These are phyloP conservation scores for Siniperca chuatsi DNA, from an alignment of 2,113 vertebrate species.

Conservation along the genomic window DNA sequence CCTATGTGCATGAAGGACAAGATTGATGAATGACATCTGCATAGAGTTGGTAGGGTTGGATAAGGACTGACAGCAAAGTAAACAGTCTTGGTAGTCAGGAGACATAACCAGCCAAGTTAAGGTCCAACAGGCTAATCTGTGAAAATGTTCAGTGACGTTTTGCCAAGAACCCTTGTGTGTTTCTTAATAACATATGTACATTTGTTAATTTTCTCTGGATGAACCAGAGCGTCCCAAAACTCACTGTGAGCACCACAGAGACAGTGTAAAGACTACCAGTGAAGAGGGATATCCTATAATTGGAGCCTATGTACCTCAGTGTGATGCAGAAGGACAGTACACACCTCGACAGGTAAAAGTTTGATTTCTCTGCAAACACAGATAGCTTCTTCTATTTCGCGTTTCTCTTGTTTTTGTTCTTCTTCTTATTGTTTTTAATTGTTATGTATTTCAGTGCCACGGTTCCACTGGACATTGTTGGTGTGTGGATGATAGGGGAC, in stretches of 20 bases:
- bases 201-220: slow-evolving; percentile 9
- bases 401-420: background rate
- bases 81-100: background rate
- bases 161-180: background rate
- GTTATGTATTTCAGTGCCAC: slow-evolving; percentile 80
- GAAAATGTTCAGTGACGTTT: slow-evolving; percentile 65
- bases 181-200: background rate
- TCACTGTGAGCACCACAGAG: slow-evolving; percentile 83
- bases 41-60: background rate
- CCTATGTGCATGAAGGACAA: background rate
- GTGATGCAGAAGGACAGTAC: slow-evolving; percentile 83
- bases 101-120: background rate
- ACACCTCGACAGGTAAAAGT: slow-evolving; percentile 64
- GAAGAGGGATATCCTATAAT: slow-evolving; percentile 31
- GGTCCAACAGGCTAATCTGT: accelerated
- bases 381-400: background rate
- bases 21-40: background rate
- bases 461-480: slow-evolving; percentile 87
- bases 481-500: slow-evolving; percentile 86
- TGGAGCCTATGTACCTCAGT: slow-evolving; percentile 82
- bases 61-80: no score
- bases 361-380: background rate
- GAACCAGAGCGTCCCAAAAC: slow-evolving; percentile 61
- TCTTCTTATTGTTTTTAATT: background rate
- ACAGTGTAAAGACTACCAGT: slow-evolving; percentile 45